Base-by-base conservation (phyloP, 2,113 vertebrate species). In the Amphiprion percula region DNA sequence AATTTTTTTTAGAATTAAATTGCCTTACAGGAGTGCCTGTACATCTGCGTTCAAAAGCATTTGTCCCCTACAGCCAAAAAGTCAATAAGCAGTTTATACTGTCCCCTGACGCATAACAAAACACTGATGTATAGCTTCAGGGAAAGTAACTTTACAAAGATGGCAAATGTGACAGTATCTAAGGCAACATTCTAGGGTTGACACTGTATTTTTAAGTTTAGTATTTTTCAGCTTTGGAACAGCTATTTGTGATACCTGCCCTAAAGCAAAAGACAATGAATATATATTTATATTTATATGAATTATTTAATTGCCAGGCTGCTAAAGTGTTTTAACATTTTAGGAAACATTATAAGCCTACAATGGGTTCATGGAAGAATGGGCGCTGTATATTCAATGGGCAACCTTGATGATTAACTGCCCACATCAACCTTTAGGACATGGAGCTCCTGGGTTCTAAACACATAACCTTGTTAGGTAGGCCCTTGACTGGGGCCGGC, bases 381-480 rank as follows among this genome's bases (percentile, higher is more conserved):
- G 78, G 61, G 10, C 68, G 21, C 21, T 84, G 55, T 65, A 53
- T 83, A 89, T 89, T 78, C 83, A 79, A 54, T 82, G 63, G 85
- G 81, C 88, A 82, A 75, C 33, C 69, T 79, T 84, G 81, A 79
- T 91, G 91, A 94, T 91, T 84, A 87, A 91, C 83, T 87, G 82
- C 73, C 58, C 75, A 77, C 73, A 86, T 92, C 87, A 91, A 86
- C 83, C 82, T 88, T 88, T 89, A 87, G 82, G 85, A 91, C 86
- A 80, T 81, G 79, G 71, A 88, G 87, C 90, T 91, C 80, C 87
- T 86, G 86, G 85, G 79, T 91, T 88, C 86, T 82, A 84, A 90
- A 88, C 77, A 79, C 60, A 56, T 93, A 93, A 94, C 93, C 90
- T 93, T 90, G 88, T 94, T 93, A 94, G 75, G 77, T 64, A 58